phyloP scores from a whole-genome alignment of 1,140 invertebrate species.

The Mizuhopecten yessoensis region DNA sequence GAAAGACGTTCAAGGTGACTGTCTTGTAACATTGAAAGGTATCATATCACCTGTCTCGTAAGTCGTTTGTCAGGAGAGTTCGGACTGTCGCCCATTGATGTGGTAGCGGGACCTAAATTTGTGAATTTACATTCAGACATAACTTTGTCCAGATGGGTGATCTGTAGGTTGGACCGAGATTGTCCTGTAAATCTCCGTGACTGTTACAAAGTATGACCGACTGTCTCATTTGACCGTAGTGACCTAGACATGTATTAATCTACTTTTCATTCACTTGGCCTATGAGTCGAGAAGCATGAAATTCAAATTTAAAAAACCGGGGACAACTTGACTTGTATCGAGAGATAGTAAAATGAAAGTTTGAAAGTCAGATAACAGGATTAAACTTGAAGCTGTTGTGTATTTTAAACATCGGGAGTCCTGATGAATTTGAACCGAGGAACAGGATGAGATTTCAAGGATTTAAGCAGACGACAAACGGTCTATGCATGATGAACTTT shows the following conservation, averaged over 20 bases:
- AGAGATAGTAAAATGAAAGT: background rate
- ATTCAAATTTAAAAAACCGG: background rate
- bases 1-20: slow-evolving; percentile 25
- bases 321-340: background rate
- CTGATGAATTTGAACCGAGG: background rate
- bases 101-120: background rate
- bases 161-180: background rate
- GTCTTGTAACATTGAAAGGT: slow-evolving; percentile 20
- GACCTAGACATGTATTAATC: slow-evolving; percentile 7
- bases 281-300: background rate
- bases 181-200: background rate
- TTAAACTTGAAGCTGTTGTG: background rate
- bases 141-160: background rate
- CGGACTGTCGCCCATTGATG: background rate
- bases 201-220: background rate
- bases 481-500: slow-evolving; percentile 20
- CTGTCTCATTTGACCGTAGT: slow-evolving; percentile 12
- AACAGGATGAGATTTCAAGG: slow-evolving; percentile 3
- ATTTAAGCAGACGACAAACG: slow-evolving; percentile 13
- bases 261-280: background rate
- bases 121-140: background rate
- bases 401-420: background rate
- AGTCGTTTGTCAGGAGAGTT: background rate
- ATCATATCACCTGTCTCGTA: background rate
- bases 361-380: background rate